These are phyloP conservation scores for Leistus spinibarbis DNA, from an alignment of 2,888 invertebrate genomes.

Conservation along the genomic window DNA sequence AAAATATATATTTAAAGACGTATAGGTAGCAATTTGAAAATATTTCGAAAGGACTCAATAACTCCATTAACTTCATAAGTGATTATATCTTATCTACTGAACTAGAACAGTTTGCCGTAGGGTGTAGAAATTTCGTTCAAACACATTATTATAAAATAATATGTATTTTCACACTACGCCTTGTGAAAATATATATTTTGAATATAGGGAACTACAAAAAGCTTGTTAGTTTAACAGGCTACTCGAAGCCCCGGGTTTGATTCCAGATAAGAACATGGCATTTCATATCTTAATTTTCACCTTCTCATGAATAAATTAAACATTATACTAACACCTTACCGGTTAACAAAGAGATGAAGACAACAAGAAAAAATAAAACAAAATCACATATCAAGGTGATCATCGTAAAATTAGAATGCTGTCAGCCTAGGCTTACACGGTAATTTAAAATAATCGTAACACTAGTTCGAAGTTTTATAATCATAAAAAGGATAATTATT, in stretches of 20 bases:
- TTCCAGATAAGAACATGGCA: neutral
- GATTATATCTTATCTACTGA: neutral
- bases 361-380: neutral
- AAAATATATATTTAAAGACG: no score
- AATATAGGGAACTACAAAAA: neutral
- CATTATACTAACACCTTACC: slow-evolving; percentile 31
- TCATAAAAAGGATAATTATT: no score
- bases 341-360: neutral
- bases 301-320: slow-evolving; percentile 34
- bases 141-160: neutral
- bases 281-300: slow-evolving; percentile 36
- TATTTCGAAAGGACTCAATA: no score
- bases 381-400: neutral
- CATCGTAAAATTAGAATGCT: slow-evolving; percentile 2
- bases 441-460: neutral
- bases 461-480: neutral
- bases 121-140: neutral
- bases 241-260: neutral
- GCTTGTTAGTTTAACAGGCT: slow-evolving; percentile 1
- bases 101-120: neutral
- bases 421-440: neutral
- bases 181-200: neutral
- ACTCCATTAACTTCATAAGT: no score
- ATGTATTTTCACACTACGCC: neutral
- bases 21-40: no score